A percentile compares a stretch with the other conserved stretches of the same genome.
These are phyloP conservation scores for Drepana falcataria DNA, from an alignment of 2,888 invertebrate species.

Conservation along the genomic window DNA sequence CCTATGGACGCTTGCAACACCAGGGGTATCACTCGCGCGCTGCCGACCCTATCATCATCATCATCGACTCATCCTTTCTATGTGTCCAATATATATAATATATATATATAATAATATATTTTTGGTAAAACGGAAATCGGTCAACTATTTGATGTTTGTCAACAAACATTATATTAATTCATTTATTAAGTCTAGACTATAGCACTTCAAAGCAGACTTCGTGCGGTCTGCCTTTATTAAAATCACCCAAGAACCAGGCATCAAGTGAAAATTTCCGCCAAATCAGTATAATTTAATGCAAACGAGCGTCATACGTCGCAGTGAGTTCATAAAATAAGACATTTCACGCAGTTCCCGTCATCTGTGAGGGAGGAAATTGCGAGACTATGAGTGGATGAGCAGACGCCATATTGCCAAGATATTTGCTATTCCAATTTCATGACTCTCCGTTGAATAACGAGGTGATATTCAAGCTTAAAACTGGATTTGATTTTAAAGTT, in stretches of 20 bases:
- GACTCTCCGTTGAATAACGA: slow-evolving; percentile 43
- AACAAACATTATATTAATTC: not conserved
- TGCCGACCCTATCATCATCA: too few species aligned
- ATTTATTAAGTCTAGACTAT: not conserved
- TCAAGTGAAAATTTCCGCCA: slow-evolving; percentile 21
- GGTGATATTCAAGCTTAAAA: slow-evolving; percentile 23
- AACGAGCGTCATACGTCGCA: slow-evolving; percentile 18
- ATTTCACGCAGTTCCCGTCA: slow-evolving; percentile 38
- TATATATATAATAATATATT: too few species aligned
- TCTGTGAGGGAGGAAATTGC: slow-evolving; percentile 41
- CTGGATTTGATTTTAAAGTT: slow-evolving; percentile 1
- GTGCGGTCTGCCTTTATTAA: not conserved
- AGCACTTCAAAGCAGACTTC: not conserved
- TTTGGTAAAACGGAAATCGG: too few species aligned
- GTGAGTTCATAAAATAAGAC: slow-evolving; percentile 44
- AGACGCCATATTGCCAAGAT: slow-evolving; percentile 42
- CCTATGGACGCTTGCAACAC: too few species aligned
- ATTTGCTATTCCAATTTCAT: slow-evolving; percentile 53
- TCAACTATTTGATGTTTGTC: too few species aligned
- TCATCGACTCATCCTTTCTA: too few species aligned
- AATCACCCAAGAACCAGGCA: not conserved
- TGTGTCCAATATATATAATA: too few species aligned
- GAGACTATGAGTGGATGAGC: slow-evolving; percentile 35
- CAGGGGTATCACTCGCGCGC: too few species aligned
- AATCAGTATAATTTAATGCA: slow-evolving; percentile 30